Base-by-base conservation (phyloP, 2,888 invertebrate species). In the Rhogogaster chlorosoma region DNA sequence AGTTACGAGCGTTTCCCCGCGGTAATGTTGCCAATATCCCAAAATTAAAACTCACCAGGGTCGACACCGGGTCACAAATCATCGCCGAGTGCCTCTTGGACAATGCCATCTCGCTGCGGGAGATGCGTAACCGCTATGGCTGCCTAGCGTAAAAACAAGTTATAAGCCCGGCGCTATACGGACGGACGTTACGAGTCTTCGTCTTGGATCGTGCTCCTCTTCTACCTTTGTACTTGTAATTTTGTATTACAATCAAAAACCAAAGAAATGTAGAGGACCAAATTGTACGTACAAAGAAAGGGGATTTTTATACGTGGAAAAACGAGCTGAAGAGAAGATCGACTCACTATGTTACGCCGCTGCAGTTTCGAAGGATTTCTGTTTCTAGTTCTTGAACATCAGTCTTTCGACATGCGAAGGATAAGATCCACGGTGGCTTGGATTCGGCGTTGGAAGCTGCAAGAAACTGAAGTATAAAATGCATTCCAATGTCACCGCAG, bases 11-110 rank as follows among this genome's bases (percentile, higher is more conserved):
- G 38, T n/a, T 83, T 83, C 83, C 67, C 83, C 67, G 67, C 67
- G 83, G 83, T 78, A 80, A 82, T 88, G 88, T 88, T 87, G 89
- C 89, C 91, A 90, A 91, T 91, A 90, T 89, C 87, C 89, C 88
- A 89, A 90, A 90, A 91, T 90, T 91, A 91, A 89, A 91, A 89
- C 88, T 86, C 89, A 86, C 87, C 87, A 84, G 85, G 84, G 78
- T 70, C 82, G 80, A 70, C 86, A 71, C 86, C 86, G 67, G 83
- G 88, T 88, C 89, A 90, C 90, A 90, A 90, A 90, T 90, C 90
- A 90, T 87, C 87, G 87, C 87, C 84, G 84, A 87, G 85, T 86
- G 83, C 86, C 85, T 84, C 85, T 85, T 83, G 87, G 77, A 87
- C 87, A 88, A 83, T 67, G 83, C 83, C 29, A 83, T 42, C 67